Evolutionary conservation across 2,797 vertebrate genomes (phyloP).

Genomic region (Salmo trutta): DNA sequence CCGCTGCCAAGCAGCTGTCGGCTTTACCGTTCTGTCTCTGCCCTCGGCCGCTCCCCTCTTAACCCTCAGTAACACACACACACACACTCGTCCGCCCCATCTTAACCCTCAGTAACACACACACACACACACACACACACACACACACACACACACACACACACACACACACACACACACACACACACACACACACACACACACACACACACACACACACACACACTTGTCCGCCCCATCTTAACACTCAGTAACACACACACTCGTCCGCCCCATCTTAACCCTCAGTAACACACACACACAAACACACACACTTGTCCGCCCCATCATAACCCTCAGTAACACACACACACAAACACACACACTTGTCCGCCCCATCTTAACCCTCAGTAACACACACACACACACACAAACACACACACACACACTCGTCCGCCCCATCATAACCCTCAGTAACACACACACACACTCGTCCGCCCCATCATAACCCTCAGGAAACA

Average conservation of each 20-base stretch:
- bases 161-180: too few species aligned
- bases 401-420: background rate
- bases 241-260: too few species aligned
- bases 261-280: constrained; percentile 47
- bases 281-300: constrained; percentile 69
- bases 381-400: too few species aligned
- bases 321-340: too few species aligned
- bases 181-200: background rate
- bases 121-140: too few species aligned
- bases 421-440: constrained; percentile 1
- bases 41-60: constrained; percentile 68
- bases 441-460: constrained; percentile 44
- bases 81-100: background rate
- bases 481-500: constrained; percentile 78
- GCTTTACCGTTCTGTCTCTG: constrained; percentile 75
- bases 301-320: too few species aligned
- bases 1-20: constrained; percentile 81
- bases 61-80: constrained; percentile 71
- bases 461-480: constrained; percentile 17
- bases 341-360: too few species aligned
- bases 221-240: too few species aligned
- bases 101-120: constrained; percentile 44
- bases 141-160: background rate
- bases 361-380: too few species aligned
- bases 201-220: too few species aligned